Conservation (phyloP, 23 tunicate genomes). For the Trididemnum miniatum region DNA sequence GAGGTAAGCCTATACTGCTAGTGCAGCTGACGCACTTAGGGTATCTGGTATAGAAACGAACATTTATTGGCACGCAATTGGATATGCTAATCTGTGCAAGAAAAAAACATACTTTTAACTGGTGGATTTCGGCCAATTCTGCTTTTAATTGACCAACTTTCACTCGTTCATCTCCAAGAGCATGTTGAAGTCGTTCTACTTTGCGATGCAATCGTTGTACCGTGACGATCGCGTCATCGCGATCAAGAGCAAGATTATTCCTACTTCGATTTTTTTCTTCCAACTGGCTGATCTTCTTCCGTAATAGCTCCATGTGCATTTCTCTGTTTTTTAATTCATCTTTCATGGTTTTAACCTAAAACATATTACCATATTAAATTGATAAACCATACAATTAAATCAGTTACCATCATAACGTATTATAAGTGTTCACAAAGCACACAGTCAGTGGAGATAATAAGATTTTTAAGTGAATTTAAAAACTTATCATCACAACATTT, state of each 20-base stretch:
- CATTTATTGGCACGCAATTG: too few relatives aligned
- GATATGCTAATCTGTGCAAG: too few relatives aligned
- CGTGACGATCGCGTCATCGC: slow-evolving; percentile 87
- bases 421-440: too few relatives aligned
- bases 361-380: too few relatives aligned
- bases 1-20: too few relatives aligned
- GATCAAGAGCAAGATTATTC: slow-evolving; percentile 82
- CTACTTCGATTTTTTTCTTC: slow-evolving; percentile 66
- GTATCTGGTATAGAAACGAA: too few relatives aligned
- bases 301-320: slow-evolving; percentile 79
- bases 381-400: too few relatives aligned
- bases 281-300: slow-evolving; percentile 76
- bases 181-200: slow-evolving; percentile 81
- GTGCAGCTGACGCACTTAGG: too few relatives aligned
- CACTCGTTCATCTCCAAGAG: slow-evolving; percentile 83
- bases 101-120: slow-evolving; percentile 70
- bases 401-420: too few relatives aligned
- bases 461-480: too few relatives aligned
- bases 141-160: slow-evolving; percentile 71
- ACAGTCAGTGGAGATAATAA: too few relatives aligned
- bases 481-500: too few relatives aligned
- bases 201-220: slow-evolving; percentile 83
- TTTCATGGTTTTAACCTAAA: slow-evolving; percentile 67
- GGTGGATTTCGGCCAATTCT: slow-evolving; percentile 79
- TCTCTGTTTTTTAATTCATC: slow-evolving; percentile 90